A percentile compares a stretch with the other conserved stretches of the same genome.
phyloP scores from a whole-genome alignment of 2,113 vertebrate genomes.

The Puma concolor region DNA sequence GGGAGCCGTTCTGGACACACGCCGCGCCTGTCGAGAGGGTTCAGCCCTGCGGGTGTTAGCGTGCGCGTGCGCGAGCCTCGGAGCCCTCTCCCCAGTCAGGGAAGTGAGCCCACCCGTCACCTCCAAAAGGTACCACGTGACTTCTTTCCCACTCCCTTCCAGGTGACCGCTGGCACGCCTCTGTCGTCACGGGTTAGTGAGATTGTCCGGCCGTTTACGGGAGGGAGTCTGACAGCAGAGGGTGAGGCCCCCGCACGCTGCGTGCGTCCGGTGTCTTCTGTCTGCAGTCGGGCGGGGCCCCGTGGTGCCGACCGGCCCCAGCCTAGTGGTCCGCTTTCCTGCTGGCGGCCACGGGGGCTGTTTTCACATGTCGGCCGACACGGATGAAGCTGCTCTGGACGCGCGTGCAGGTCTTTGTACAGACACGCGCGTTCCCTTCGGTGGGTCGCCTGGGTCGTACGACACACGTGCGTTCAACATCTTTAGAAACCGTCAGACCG shows the following conservation, averaged over 20 bases:
- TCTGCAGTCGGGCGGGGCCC: not conserved
- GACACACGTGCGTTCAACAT: accelerated
- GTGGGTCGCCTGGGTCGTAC: accelerated
- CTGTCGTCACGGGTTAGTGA: not conserved
- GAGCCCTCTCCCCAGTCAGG: not conserved
- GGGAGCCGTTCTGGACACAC: not conserved
- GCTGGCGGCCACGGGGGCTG: accelerated
- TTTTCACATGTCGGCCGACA: not conserved
- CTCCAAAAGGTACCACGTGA: too few species aligned
- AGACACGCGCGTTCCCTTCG: too few species aligned
- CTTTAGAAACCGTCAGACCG: accelerated
- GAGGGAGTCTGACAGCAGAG: too few species aligned
- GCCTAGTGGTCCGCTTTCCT: not conserved
- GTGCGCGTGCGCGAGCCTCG: not conserved
- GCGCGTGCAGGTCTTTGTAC: not conserved
- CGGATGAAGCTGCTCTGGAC: accelerated
- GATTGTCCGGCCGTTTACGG: accelerated
- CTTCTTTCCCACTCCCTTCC: not conserved
- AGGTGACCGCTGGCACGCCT: not conserved
- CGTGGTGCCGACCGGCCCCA: not conserved
- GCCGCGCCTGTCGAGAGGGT: not conserved
- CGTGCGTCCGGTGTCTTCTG: too few species aligned
- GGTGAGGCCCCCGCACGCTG: too few species aligned
- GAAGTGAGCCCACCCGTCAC: not conserved
- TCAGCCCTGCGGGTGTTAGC: too few species aligned